Conservation (phyloP, 1,140 invertebrate species). For the Bactericera cockerelli region DNA sequence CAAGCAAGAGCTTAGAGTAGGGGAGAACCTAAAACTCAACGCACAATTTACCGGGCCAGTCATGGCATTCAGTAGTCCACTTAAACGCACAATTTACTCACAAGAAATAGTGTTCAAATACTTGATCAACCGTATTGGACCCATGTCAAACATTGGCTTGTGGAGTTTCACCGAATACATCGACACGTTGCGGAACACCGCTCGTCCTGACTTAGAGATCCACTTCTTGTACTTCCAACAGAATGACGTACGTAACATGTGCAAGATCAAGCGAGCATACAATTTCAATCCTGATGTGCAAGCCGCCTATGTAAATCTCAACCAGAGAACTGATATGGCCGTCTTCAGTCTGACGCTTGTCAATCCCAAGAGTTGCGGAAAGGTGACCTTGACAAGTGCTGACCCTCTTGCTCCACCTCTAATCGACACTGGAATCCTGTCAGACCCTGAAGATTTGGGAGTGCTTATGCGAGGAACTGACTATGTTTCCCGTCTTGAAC, state of each 20-base stretch:
- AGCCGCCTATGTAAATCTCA: background rate
- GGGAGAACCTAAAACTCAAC: constrained; percentile 41
- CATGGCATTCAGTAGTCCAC: constrained; percentile 23
- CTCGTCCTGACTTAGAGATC: constrained; percentile 2
- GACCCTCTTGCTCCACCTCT: constrained; percentile 46
- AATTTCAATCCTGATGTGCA: background rate
- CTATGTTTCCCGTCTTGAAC: constrained; percentile 22
- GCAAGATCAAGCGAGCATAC: background rate
- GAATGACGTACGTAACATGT: background rate
- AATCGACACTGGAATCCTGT: constrained; percentile 46
- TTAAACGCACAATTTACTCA: background rate
- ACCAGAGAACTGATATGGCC: background rate
- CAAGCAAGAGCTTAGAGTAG: constrained; percentile 42
- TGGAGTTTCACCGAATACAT: constrained; percentile 9
- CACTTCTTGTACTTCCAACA: constrained; percentile 7
- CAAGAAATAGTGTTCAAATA: constrained; percentile 8
- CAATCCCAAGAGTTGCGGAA: constrained; percentile 43
- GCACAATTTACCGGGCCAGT: constrained; percentile 28
- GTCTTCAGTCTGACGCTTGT: constrained; percentile 17
- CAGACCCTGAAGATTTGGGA: constrained; percentile 30
- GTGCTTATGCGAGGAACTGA: constrained; percentile 25
- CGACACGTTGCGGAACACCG: background rate
- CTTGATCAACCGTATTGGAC: constrained; percentile 8
- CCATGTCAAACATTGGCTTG: constrained; percentile 10
- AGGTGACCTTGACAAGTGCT: constrained; percentile 34